Base-by-base conservation (phyloP, 2,888 invertebrate species). In the Ditula angustiorana region DNA sequence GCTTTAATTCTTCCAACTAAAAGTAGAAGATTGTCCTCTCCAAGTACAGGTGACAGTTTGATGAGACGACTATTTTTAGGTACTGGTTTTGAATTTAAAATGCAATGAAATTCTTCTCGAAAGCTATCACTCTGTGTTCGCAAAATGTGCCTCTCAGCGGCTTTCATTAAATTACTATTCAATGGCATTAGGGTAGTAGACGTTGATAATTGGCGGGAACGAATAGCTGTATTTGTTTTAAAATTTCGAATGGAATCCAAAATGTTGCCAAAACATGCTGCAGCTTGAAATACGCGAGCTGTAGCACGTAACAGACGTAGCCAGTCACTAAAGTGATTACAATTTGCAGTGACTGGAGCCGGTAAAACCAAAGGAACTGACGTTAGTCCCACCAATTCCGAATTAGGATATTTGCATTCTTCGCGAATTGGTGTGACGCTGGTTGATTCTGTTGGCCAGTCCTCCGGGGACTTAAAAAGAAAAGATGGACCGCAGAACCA, bases 401-500 rank as follows among this genome's bases (percentile, higher is more conserved):
- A 33, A 10, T 2, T 30, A 19, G 30, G 52, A 33, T 11, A 33
- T 11, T 52, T 52, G 5, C 30, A 7, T 28, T 49, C 49, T 26
- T 49, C 28, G 28, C 28, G 28, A 26, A 28, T 26, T 49, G 49
- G 49, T 49, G 26, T 1, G 49, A 49, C 49, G 7, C 8, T 49
- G 16, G 26, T n/a, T 28, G 28, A 26, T 26, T 49, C 28, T 2
- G n/a, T n/a, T n/a, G n/a, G n/a, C n/a, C n/a, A n/a, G n/a, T n/a
- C n/a, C n/a, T n/a, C n/a, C n/a, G n/a, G n/a, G 41, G 13, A n/a
- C n/a, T n/a, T n/a, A n/a, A n/a, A n/a, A n/a, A n/a, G n/a, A n/a
- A n/a, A n/a, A n/a, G n/a, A n/a, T 30, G 44, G 44, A 3, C 44
- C 56, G 16, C n/a, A 19, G 28, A 57, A 57, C 56, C 56, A 57